Percentiles rank a stretch among this genome's conserved stretches.
phyloP scores from a whole-genome alignment of 2,113 vertebrate genomes.

The Microcebus lehilahytsara region DNA sequence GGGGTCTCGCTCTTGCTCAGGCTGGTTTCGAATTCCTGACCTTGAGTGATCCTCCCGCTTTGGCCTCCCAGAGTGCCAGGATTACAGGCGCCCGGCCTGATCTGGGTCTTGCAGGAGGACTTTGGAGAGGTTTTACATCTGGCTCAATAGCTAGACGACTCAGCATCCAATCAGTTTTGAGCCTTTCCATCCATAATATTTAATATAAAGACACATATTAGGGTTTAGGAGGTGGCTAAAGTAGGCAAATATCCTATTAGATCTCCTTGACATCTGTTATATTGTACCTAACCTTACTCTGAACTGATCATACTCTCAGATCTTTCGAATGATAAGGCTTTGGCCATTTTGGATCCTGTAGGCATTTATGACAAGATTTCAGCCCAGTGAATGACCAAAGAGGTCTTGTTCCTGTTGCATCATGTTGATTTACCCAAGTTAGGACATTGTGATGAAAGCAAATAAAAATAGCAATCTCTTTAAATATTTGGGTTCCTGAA shows the following conservation, averaged over 20 bases:
- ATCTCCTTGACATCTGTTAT: not conserved
- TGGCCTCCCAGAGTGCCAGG: too few species aligned
- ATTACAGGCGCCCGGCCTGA: not conserved
- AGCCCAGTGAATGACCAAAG: slow-evolving; percentile 57
- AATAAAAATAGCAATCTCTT: slow-evolving; percentile 67
- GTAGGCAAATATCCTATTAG: not conserved
- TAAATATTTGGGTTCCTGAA: slow-evolving; percentile 80
- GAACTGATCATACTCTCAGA: not conserved
- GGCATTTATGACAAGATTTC: slow-evolving; percentile 36
- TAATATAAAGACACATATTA: not conserved
- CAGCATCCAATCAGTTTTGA: not conserved
- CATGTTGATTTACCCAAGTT: slow-evolving; percentile 67
- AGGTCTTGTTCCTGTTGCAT: slow-evolving; percentile 69
- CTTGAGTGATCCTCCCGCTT: too few species aligned
- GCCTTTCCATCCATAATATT: not conserved
- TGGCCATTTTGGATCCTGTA: not conserved
- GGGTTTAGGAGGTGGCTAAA: not conserved
- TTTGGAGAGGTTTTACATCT: not conserved
- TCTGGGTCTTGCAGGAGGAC: not conserved
- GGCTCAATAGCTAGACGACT: not conserved
- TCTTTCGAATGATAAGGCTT: not conserved
- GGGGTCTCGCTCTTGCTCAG: too few species aligned
- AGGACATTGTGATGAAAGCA: slow-evolving; percentile 75
- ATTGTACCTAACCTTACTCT: not conserved
- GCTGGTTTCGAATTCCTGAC: too few species aligned